Conservation (phyloP, 2,113 vertebrate species). For the Otus sunia region DNA sequence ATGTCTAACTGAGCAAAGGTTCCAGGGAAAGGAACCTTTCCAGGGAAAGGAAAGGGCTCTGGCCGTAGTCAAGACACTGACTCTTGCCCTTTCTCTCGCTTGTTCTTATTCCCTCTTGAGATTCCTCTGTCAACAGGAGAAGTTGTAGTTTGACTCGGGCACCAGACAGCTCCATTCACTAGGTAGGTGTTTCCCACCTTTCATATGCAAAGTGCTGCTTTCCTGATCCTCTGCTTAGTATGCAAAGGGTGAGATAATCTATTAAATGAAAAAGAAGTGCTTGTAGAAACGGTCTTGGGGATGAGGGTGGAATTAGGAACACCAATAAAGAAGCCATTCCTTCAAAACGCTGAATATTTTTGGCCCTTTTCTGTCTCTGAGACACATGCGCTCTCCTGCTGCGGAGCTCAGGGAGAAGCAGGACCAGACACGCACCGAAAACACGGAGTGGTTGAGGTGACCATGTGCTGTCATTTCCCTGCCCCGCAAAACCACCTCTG, state of each 20-base stretch:
- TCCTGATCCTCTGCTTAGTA: neutral
- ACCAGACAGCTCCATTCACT: neutral
- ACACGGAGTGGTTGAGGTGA: neutral
- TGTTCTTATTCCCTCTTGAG: neutral
- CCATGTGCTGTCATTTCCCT: neutral
- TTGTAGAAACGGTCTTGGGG: neutral
- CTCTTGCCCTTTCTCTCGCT: neutral
- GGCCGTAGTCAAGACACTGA: neutral
- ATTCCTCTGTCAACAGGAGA: neutral
- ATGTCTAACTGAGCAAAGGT: neutral
- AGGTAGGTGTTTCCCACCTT: neutral
- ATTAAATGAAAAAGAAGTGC: neutral
- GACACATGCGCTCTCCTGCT: neutral
- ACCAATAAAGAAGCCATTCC: neutral
- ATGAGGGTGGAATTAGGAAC: neutral
- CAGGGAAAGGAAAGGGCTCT: neutral
- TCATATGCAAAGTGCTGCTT: slow-evolving; percentile 29
- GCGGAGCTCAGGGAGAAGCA: neutral
- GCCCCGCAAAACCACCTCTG: fast-evolving
- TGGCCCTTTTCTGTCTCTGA: neutral
- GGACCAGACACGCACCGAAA: neutral
- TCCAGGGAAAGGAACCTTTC: neutral
- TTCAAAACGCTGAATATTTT: neutral
- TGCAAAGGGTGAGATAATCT: neutral
- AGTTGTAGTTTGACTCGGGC: neutral